Conservation (phyloP, 2,888 invertebrate species). For the Lasiommata megera region DNA sequence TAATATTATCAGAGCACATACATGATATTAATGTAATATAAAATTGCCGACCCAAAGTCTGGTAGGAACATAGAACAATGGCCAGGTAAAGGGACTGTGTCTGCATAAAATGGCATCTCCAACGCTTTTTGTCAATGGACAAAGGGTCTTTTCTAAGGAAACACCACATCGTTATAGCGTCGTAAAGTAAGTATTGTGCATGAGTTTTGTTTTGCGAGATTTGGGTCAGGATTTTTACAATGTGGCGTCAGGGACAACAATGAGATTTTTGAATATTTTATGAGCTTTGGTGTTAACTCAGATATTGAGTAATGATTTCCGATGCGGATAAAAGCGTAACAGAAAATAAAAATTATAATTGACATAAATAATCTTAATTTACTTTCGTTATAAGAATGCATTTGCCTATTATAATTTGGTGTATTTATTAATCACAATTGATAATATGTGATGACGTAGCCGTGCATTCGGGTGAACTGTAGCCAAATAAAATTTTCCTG, state of each 20-base stretch:
- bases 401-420: no score
- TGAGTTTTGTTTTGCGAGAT: slow-evolving; percentile 76
- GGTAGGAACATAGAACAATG: slow-evolving; percentile 72
- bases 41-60: slow-evolving; percentile 70
- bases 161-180: slow-evolving; percentile 79
- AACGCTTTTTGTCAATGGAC: slow-evolving; percentile 77
- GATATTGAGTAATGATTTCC: slow-evolving; percentile 8
- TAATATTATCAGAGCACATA: background rate
- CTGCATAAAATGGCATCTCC: slow-evolving; percentile 73
- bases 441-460: no score
- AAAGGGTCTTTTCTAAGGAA: slow-evolving; percentile 78
- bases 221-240: slow-evolving; percentile 78
- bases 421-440: no score
- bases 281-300: slow-evolving; percentile 33
- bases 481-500: no score
- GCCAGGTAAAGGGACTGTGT: slow-evolving; percentile 73
- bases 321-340: no score
- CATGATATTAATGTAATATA: slow-evolving; percentile 50
- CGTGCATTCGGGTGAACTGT: no score
- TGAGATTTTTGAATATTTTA: slow-evolving; percentile 56
- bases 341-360: no score
- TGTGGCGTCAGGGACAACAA: slow-evolving; percentile 70
- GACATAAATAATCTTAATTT: no score
- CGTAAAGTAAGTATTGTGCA: slow-evolving; percentile 77
- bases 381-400: no score